phyloP scores from a whole-genome alignment of 2,113 vertebrate species.

The Neoarius graeffei region DNA sequence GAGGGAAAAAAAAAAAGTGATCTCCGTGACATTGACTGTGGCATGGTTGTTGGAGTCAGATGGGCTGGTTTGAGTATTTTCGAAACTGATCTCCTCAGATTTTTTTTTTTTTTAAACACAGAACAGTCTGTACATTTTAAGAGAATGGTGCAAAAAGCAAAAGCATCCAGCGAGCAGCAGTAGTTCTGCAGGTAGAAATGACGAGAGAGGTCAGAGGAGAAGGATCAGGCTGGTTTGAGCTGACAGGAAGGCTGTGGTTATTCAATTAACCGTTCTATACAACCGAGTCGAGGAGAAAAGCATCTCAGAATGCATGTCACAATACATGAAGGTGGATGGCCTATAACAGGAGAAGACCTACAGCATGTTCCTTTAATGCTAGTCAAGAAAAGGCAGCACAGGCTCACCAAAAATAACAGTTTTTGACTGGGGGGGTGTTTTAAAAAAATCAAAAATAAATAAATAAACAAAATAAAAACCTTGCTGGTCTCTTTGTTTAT shows the following conservation, averaged over 20 bases:
- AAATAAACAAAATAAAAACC: background rate
- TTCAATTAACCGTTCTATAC: background rate
- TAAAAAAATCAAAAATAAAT: too few relatives aligned
- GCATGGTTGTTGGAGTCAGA: background rate
- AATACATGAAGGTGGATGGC: background rate
- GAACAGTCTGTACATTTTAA: background rate
- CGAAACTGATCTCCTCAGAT: background rate
- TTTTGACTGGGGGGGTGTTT: background rate
- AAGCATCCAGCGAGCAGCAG: background rate
- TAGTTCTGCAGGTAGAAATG: background rate
- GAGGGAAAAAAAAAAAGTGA: background rate
- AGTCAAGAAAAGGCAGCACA: background rate
- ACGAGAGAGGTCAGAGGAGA: background rate
- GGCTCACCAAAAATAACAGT: background rate
- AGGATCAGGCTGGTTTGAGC: background rate
- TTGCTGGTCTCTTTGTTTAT: background rate
- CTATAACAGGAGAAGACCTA: background rate
- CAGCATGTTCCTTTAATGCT: background rate
- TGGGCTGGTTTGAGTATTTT: background rate
- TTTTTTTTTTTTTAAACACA: background rate
- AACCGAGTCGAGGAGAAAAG: background rate
- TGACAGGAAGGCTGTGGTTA: background rate
- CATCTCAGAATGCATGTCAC: background rate
- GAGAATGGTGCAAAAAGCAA: background rate
- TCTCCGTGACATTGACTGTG: background rate